Conservation (phyloP, 2,797 vertebrate genomes). For the Scolopax bukidnonensis region DNA sequence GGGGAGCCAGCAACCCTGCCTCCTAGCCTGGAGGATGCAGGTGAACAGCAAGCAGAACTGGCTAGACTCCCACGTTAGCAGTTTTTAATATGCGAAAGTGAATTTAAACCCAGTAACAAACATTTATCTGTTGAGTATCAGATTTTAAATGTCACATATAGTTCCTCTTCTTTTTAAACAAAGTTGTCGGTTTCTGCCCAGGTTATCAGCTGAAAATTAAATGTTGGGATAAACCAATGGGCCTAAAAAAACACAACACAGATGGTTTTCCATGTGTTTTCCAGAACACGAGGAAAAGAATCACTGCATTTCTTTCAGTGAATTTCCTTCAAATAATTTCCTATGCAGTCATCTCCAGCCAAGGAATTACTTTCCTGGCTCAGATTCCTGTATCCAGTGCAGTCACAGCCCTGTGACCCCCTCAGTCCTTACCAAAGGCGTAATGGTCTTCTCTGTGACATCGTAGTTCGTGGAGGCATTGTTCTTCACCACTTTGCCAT, state of each 20-base stretch:
- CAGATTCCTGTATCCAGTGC: not conserved
- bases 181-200: not conserved
- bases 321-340: not conserved
- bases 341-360: not conserved
- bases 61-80: not conserved
- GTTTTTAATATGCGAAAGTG: not conserved
- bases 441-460: constrained; percentile 88
- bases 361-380: not conserved
- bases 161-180: not conserved
- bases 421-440: constrained; percentile 83
- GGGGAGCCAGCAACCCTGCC: not conserved
- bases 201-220: not conserved
- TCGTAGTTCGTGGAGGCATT: constrained; percentile 91
- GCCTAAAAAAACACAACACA: not conserved
- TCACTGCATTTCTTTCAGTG: not conserved
- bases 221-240: not conserved
- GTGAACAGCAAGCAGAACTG: not conserved
- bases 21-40: not conserved
- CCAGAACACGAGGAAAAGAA: not conserved
- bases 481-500: constrained; percentile 90
- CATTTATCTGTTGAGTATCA: not conserved
- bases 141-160: not conserved
- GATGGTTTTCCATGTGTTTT: not conserved
- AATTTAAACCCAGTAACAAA: not conserved
- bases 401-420: not conserved